phyloP scores from a whole-genome alignment of 2,113 vertebrate species.

The Psilopsiagon aurifrons region DNA sequence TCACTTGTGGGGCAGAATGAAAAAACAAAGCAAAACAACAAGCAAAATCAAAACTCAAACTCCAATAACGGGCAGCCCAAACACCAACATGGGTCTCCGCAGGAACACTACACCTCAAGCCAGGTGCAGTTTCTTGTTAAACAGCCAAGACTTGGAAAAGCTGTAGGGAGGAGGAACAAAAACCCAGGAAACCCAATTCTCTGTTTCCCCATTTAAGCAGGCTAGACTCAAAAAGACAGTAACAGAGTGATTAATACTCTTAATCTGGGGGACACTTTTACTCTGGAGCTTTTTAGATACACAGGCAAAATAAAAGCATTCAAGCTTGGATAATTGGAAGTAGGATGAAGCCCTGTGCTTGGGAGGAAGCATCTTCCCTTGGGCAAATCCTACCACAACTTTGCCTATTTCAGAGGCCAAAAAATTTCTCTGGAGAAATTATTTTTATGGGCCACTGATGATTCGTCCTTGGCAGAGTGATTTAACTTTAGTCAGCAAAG shows the following conservation, averaged over 20 bases:
- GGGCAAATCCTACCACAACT: neutral
- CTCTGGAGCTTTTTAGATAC: neutral
- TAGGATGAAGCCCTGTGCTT: neutral
- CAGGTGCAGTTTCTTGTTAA: neutral
- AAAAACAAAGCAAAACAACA: neutral
- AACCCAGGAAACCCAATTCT: neutral
- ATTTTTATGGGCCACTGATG: neutral
- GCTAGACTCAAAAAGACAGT: neutral
- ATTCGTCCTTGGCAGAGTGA: conserved; percentile 1
- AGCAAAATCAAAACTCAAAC: neutral
- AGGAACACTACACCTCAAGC: neutral
- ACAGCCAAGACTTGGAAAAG: neutral
- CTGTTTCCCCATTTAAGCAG: neutral
- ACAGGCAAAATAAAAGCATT: neutral
- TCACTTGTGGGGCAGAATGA: neutral
- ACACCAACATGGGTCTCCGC: neutral
- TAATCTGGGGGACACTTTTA: neutral
- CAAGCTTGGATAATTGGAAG: neutral
- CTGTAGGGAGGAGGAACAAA: accelerated
- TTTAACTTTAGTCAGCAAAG: conserved; percentile 37
- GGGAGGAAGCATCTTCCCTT: neutral
- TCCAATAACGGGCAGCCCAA: neutral
- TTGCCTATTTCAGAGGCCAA: neutral
- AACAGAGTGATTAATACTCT: neutral
- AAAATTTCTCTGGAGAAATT: conserved; percentile 1